These are phyloP conservation scores for Drosophila pallidifrons DNA, from an alignment of 1,140 invertebrate genomes.

Conservation along the genomic window DNA sequence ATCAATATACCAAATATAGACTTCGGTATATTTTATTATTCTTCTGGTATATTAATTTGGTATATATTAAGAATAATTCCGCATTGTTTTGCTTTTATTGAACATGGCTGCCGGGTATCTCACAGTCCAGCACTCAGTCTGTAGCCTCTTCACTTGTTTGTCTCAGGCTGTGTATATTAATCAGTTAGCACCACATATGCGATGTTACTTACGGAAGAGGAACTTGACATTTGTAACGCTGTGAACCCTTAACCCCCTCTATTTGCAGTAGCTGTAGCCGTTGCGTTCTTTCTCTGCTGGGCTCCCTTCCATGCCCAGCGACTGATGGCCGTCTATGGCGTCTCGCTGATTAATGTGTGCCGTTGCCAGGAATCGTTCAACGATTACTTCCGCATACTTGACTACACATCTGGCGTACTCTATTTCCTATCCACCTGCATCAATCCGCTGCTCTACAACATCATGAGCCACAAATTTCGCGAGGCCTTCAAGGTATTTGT, in stretches of 20 bases:
- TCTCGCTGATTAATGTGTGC: conserved; percentile 72
- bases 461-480: conserved; percentile 94
- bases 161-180: conserved; percentile 9
- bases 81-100: too few species aligned
- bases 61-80: too few species aligned
- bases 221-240: conserved; percentile 27
- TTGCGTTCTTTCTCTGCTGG: conserved; percentile 97
- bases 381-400: conserved; percentile 86
- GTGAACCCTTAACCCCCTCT: conserved; percentile 36
- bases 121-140: too few species aligned
- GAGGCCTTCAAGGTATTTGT: conserved; percentile 91
- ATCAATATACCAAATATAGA: too few species aligned
- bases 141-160: neutral
- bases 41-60: too few species aligned
- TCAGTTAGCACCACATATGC: conserved; percentile 11
- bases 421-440: conserved; percentile 91
- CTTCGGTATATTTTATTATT: too few species aligned
- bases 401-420: conserved; percentile 89
- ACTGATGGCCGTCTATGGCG: conserved; percentile 90
- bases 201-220: neutral
- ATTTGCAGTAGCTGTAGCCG: conserved; percentile 95
- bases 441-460: conserved; percentile 94
- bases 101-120: too few species aligned
- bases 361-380: conserved; percentile 86
- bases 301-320: conserved; percentile 96